Evolutionary conservation across 2,888 invertebrate genomes (phyloP), one percentile per base, ranked within the genome.

Genomic region (Notocelia uddmanniana): DNA sequence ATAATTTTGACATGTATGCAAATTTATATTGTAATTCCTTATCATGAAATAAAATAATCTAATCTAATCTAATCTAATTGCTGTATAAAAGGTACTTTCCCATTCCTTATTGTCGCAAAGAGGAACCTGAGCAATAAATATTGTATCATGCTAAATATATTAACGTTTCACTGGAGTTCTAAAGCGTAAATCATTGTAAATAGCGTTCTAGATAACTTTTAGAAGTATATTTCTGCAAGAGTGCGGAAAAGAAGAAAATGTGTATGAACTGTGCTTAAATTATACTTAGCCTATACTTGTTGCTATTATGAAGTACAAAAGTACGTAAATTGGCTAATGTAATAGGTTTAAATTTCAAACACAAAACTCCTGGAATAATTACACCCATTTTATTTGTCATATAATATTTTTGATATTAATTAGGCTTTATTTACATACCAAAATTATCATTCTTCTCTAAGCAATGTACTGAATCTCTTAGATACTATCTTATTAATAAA

Each of bases 31-130:
- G n/a, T n/a, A n/a, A n/a, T n/a, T n/a, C n/a, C n/a, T n/a, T n/a
- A n/a, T n/a, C n/a, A n/a, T n/a, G n/a, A n/a, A n/a, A n/a, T n/a
- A n/a, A n/a, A n/a, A n/a, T n/a, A n/a, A n/a, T n/a, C n/a, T n/a
- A n/a, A n/a, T n/a, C n/a, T n/a, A n/a, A n/a, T n/a, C n/a, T n/a
- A n/a, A n/a, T 76, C 74, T 75, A 76, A 77, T 76, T 76, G 74
- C 74, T 68, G 50, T 69, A 66, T 73, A 69, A 73, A 74, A 69
- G 73, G 68, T 34, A 50, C 73, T 73, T 69, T 55, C 54, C 70
- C 70, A 73, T 67, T 55, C 54, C 66, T 62, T 57, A 50, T 37
- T 66, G 64, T 19, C 58, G 52, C 52, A 18, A 13, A 57, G 21
- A 55, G 34, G 70, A 59, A 59, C 66, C 41, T 54, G 26, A 13